Conservation (phyloP, 2,888 invertebrate species). For the Megaustenia siamemsis region DNA sequence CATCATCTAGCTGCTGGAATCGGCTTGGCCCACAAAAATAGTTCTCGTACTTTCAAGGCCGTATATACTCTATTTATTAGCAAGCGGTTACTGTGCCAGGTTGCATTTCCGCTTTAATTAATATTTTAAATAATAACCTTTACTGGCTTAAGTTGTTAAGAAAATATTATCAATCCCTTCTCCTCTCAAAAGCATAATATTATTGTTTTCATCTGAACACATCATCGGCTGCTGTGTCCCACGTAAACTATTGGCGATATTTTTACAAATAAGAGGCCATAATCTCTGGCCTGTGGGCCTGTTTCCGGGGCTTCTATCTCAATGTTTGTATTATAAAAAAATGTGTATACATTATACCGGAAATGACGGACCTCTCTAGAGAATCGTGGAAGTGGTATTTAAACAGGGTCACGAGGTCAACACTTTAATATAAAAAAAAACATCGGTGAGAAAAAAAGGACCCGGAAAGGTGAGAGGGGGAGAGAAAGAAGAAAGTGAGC, state of each 20-base stretch:
- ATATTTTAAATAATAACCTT: background rate
- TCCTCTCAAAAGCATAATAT: background rate
- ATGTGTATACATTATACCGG: constrained; percentile 13
- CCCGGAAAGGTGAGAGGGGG: too few species aligned
- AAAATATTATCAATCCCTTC: background rate
- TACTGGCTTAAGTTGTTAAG: background rate
- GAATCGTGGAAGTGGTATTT: background rate
- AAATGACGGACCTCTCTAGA: background rate
- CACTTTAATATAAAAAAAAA: background rate
- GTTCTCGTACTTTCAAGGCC: too few species aligned
- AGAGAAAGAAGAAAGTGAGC: too few species aligned
- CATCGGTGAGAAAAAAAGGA: background rate
- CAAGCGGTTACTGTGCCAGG: background rate
- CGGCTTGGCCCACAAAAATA: too few species aligned
- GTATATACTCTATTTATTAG: too few species aligned
- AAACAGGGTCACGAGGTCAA: constrained; percentile 23
- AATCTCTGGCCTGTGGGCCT: background rate
- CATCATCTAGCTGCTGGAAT: too few species aligned
- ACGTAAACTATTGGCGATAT: background rate
- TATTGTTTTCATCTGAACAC: background rate
- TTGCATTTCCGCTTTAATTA: background rate
- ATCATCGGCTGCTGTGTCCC: background rate
- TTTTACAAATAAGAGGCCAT: background rate
- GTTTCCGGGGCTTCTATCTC: background rate
- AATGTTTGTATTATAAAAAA: background rate